A percentile compares a stretch with the other conserved stretches of the same genome.
phyloP scores from a whole-genome alignment of 92 coral and sea anemone genomes.

The Nematostella vectensis region DNA sequence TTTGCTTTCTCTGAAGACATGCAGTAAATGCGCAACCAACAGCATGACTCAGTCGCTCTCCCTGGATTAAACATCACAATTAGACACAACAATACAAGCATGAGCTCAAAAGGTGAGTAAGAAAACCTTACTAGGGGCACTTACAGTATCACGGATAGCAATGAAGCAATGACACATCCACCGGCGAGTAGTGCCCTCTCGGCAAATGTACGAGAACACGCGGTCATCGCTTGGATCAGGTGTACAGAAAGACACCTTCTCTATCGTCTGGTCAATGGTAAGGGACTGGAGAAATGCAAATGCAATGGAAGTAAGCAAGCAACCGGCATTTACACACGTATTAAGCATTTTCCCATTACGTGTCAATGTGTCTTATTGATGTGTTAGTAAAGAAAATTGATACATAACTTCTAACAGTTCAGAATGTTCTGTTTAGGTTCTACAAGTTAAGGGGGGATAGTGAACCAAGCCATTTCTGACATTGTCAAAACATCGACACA shows the following conservation, averaged over 20 bases:
- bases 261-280: constrained; percentile 95
- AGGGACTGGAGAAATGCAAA: constrained; percentile 60
- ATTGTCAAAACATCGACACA: no score
- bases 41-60: constrained; percentile 97
- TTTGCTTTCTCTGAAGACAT: constrained; percentile 94
- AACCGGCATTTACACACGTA: no score
- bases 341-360: no score
- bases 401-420: no score
- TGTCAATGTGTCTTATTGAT: no score
- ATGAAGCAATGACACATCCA: constrained; percentile 99
- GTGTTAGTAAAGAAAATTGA: no score
- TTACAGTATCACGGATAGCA: constrained; percentile 88
- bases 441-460: no score
- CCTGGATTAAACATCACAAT: constrained; percentile 28
- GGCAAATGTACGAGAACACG: constrained; percentile 89
- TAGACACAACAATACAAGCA: not conserved
- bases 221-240: constrained; percentile 96
- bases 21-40: constrained; percentile 99
- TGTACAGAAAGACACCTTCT: constrained; percentile 97
- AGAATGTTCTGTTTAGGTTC: no score
- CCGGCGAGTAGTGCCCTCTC: constrained; percentile 96
- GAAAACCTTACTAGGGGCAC: constrained; percentile 16
- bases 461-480: no score
- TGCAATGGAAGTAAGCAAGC: no score
- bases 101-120: not conserved